Conservation (phyloP, 1,140 invertebrate genomes). For the Hormaphis cornu region DNA sequence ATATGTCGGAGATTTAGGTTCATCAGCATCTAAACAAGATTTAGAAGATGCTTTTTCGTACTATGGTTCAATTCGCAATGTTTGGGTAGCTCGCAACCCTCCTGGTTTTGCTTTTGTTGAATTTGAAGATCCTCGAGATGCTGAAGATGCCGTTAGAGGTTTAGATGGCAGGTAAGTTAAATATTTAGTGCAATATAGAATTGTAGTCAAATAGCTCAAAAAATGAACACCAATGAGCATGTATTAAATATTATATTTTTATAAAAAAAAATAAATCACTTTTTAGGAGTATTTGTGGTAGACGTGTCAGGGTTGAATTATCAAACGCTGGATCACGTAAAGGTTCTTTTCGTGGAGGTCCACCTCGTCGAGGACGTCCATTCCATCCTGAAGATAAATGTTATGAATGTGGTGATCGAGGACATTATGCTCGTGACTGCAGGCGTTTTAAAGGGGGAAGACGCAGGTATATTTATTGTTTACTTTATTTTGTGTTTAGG, state of each 20-base stretch:
- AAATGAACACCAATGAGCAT: background rate
- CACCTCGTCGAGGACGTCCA: slow-evolving; percentile 49
- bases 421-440: slow-evolving; percentile 86
- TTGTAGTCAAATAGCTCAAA: background rate
- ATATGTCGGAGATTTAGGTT: slow-evolving; percentile 84
- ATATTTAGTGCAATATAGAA: background rate
- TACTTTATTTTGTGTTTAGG: slow-evolving; percentile 44
- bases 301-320: slow-evolving; percentile 81
- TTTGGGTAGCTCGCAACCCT: slow-evolving; percentile 89
- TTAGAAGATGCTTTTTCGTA: slow-evolving; percentile 88
- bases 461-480: slow-evolving; percentile 36
- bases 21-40: slow-evolving; percentile 78
- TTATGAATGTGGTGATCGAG: slow-evolving; percentile 84
- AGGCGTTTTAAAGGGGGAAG: slow-evolving; percentile 51
- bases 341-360: slow-evolving; percentile 52
- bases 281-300: slow-evolving; percentile 69
- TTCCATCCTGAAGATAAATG: slow-evolving; percentile 78
- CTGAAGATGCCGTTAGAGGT: slow-evolving; percentile 78
- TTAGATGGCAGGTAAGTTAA: slow-evolving; percentile 53
- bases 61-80: slow-evolving; percentile 85
- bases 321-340: slow-evolving; percentile 69
- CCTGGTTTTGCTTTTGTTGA: slow-evolving; percentile 93
- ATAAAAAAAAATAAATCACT: no score
- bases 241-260: no score
- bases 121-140: slow-evolving; percentile 82